Base-by-base conservation (phyloP, 2,113 vertebrate genomes). In the Dasyprocta punctata region DNA sequence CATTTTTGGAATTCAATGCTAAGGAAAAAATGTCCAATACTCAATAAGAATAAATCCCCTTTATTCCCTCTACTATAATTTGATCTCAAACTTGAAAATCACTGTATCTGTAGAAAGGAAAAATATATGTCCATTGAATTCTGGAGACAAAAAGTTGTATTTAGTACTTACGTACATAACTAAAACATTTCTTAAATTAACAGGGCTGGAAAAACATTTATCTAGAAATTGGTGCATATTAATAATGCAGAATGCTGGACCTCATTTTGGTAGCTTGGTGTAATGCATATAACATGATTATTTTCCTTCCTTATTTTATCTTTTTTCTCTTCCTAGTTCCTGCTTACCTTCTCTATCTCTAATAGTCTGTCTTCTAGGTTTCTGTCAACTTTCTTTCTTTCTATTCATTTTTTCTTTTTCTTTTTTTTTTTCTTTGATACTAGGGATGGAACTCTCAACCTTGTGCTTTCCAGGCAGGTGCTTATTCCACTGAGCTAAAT, bases 1-100 rank as follows among this genome's bases (percentile, higher is more conserved):
- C 14, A 83, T 52, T 60, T 90, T 88, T 47, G n/a, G 87, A 95
- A 90, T 86, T 58, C 38, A 86, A 58, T 65, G 33, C 71, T 73
- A 84, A 89, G 78, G 30, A 28, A 86, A 86, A 81, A 58, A 26
- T 30, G 20, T 28, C 17, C 11, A 56, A 14, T 90, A 58, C 82
- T 83, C 7, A 41, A 4, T 86, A 52, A 83, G 65, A 90, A 73
- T 65, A 82, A 52, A 77, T 77, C 67, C 11, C 33, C 26, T 44
- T 75, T 60, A 81, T 54, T 41, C 49, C 8, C 9, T 47, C 56
- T 65, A 87, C 19, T 75, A 65, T 75, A 58, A 87, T 5, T 16
- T 65, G 65, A 75, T 58, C 41, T 90, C 54, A 86, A 41, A 81
- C 28, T 52, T 96, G 28, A 38, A 54, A 86, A 69, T 54, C 58